phyloP scores from a whole-genome alignment of 2,797 vertebrate genomes.

The Gallinago nigripennis region DNA sequence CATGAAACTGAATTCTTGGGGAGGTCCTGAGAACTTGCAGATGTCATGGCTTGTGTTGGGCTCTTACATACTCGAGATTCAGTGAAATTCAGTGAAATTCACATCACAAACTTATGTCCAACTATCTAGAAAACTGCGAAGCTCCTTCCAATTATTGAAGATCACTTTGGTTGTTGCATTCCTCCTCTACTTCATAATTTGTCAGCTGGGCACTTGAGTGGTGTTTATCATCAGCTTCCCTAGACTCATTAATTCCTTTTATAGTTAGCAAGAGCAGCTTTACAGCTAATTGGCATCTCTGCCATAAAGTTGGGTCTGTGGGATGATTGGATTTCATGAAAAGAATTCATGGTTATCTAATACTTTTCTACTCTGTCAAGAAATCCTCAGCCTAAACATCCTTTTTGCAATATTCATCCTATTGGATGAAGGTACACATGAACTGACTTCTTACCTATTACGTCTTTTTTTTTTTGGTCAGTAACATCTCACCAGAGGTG shows the following conservation, averaged over 20 bases:
- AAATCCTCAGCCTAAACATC: background rate
- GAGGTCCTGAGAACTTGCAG: background rate
- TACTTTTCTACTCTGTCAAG: background rate
- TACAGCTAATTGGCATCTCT: background rate
- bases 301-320: background rate
- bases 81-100: too few species aligned
- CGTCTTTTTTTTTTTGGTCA: background rate
- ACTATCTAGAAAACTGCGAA: background rate
- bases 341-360: background rate
- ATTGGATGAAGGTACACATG: background rate
- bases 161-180: background rate
- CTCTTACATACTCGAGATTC: background rate
- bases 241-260: background rate
- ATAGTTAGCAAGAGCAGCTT: background rate
- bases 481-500: background rate
- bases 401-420: background rate
- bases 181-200: background rate
- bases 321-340: background rate
- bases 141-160: background rate
- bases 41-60: background rate
- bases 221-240: background rate
- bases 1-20: background rate
- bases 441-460: background rate
- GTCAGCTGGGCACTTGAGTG: background rate
- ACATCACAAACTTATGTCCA: background rate